phyloP scores from a whole-genome alignment of 2,888 invertebrate genomes.

The Hypena proboscidalis region DNA sequence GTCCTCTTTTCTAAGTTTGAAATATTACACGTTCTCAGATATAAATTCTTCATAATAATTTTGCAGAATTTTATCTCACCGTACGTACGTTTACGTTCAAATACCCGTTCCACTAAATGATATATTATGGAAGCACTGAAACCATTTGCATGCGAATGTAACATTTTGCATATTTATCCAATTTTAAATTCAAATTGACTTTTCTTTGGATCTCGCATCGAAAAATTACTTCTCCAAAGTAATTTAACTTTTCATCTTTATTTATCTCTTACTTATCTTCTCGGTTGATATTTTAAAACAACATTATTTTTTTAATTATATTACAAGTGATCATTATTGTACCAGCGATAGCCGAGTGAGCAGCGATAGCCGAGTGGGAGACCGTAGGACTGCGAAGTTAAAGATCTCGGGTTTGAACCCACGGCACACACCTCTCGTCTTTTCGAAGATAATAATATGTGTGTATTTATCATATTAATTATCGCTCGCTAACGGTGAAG shows the following conservation, averaged over 20 bases:
- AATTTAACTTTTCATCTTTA: constrained; percentile 1
- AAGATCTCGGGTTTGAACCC: no score
- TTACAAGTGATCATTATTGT: no score
- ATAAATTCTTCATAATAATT: constrained; percentile 8
- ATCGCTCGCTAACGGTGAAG: no score
- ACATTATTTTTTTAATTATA: no score
- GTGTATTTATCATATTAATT: no score
- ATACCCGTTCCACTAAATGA: constrained; percentile 25
- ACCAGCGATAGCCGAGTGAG: no score
- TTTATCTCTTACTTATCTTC: no score
- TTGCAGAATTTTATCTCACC: constrained; percentile 6
- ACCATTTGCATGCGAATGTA: constrained; percentile 37
- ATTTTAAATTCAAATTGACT: constrained; percentile 39
- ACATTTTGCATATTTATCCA: constrained; percentile 36
- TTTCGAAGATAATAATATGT: no score
- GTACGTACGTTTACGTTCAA: constrained; percentile 20
- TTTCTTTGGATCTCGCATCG: constrained; percentile 16
- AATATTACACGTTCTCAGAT: constrained; percentile 4
- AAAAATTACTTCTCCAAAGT: constrained; percentile 10
- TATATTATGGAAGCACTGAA: constrained; percentile 23
- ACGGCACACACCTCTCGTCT: no score
- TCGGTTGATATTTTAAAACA: neutral
- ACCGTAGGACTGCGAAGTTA: no score
- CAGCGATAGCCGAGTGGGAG: no score
- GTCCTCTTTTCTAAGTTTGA: neutral